These are phyloP conservation scores for Aspidoscelis tigris DNA, from an alignment of 2,113 vertebrate genomes.

Conservation along the genomic window DNA sequence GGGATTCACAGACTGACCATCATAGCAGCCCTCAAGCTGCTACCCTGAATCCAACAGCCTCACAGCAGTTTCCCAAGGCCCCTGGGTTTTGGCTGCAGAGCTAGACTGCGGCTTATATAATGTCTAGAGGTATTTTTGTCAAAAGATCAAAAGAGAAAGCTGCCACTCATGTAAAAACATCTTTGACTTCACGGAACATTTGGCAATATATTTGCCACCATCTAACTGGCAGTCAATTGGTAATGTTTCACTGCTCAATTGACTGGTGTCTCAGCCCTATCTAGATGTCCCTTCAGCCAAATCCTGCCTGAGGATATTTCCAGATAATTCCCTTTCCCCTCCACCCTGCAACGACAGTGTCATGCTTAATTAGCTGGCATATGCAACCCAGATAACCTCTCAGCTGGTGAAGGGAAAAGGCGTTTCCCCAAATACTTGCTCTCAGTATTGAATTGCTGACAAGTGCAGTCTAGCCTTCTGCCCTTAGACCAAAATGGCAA, in stretches of 20 bases:
- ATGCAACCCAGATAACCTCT: neutral
- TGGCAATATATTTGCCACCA: neutral
- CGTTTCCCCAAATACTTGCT: neutral
- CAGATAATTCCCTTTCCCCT: neutral
- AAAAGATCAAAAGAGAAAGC: neutral
- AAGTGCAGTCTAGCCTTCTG: neutral
- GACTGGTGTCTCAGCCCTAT: neutral
- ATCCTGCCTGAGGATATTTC: neutral
- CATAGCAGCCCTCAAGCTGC: too few relatives aligned
- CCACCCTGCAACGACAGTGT: too few relatives aligned
- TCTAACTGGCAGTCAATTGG: conserved; percentile 7
- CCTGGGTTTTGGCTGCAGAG: too few relatives aligned
- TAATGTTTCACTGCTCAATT: conserved; percentile 8
- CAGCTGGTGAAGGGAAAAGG: neutral
- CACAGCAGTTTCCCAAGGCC: too few relatives aligned
- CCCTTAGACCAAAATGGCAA: neutral
- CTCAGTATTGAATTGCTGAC: neutral
- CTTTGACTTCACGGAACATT: conserved; percentile 18
- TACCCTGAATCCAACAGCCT: too few relatives aligned
- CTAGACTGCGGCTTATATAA: too few relatives aligned
- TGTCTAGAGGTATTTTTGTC: too few relatives aligned
- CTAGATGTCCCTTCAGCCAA: neutral
- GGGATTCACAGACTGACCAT: too few relatives aligned
- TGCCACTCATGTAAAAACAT: neutral
- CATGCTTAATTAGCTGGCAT: neutral